These are phyloP conservation scores for Gallinago nigripennis DNA, from an alignment of 2,797 vertebrate species.

Conservation along the genomic window DNA sequence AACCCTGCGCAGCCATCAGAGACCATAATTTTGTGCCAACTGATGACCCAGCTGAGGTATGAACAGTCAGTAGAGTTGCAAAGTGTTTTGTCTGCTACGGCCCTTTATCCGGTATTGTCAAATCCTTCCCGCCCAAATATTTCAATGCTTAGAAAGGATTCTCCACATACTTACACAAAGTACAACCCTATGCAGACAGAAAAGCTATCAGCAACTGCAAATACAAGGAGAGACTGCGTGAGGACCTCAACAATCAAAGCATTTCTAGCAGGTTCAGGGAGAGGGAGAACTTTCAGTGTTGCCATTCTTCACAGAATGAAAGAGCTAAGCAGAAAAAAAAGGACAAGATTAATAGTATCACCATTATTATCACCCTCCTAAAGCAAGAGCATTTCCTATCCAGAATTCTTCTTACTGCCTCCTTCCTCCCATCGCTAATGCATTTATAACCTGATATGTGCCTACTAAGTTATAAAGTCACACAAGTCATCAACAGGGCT, in stretches of 20 bases:
- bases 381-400: background rate
- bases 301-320: background rate
- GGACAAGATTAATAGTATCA: background rate
- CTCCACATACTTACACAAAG: background rate
- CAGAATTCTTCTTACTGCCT: background rate
- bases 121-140: background rate
- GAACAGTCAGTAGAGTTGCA: background rate
- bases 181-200: background rate
- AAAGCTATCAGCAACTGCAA: background rate
- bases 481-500: background rate
- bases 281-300: background rate
- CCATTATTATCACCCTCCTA: background rate
- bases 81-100: background rate
- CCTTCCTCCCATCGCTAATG: background rate
- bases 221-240: background rate
- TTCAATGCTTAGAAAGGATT: background rate
- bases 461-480: background rate
- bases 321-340: background rate
- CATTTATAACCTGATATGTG: background rate
- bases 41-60: background rate
- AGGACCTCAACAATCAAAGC: background rate
- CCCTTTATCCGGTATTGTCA: background rate
- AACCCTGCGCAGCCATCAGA: background rate
- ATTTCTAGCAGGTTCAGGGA: background rate
- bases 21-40: background rate